Evolutionary conservation across 2,113 vertebrate species (phyloP), one percentile per base, ranked within the genome.

Genomic region (Corydoras sp.): DNA sequence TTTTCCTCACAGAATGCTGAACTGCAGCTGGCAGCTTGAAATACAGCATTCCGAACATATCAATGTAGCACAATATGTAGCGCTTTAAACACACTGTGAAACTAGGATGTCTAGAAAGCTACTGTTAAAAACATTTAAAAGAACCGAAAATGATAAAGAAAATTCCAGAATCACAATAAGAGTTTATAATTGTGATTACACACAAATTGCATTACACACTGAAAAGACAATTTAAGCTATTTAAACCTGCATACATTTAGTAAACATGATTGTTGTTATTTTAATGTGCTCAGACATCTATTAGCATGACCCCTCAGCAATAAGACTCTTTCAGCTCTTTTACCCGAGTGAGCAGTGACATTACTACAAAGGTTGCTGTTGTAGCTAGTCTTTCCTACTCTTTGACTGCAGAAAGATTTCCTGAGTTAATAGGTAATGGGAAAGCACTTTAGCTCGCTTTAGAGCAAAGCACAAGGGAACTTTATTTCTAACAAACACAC

Each of bases 351-450:
- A 13, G 6, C 18, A 10, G 43, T 31, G 65, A 59, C 31, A 61
- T 54, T 59, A 62, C 48, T 29, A 61, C 50, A 51, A 71, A 43
- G 54, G 18, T 4, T 11, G 43, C 71, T 32, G 68, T 61, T 77
- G 56, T 51, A 75, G 71, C 18, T n/a, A 11, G 54, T 65, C 10
- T 43, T 70, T 43, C 56, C 48, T 9, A 24, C 66, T 72, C 51
- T 66, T 61, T 76, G 24, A 56, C 24, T 56, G 61, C 62, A 58
- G 56, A 67, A 32, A 75, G 65, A 53, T 71, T 71, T 76, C 68
- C 56, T 73, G 70, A 61, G 77, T 83, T 80, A 81, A 80, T 80
- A 72, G 74, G 71, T 79, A 80, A 83, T 79, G 74, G 72, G 49
- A 71, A 53, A 74, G 75, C 71, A 77, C 77, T 83, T 77, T 76